Percentiles rank a stretch among this genome's conserved stretches.
These are phyloP conservation scores for Gyps fulvus DNA, from an alignment of 2,113 vertebrate genomes.

Conservation along the genomic window DNA sequence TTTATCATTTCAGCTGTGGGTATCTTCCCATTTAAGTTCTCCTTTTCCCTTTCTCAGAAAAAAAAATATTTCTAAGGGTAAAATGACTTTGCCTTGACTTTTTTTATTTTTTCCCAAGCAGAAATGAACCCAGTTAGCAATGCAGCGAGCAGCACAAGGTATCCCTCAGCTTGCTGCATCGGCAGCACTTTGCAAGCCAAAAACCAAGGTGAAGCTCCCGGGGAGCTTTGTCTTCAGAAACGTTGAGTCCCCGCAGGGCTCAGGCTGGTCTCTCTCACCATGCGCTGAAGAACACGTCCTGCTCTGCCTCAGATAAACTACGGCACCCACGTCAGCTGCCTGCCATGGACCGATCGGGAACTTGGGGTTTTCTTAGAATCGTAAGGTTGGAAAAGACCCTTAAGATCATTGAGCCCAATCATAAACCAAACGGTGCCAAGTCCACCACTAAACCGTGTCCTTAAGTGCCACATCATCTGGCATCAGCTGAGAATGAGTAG, in stretches of 20 bases:
- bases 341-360: fast-evolving
- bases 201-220: not conserved
- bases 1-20: not conserved
- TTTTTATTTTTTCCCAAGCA: not conserved
- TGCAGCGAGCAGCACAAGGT: fast-evolving
- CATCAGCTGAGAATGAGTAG: not conserved
- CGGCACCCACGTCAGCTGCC: fast-evolving
- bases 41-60: too few species aligned
- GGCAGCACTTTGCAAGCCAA: not conserved
- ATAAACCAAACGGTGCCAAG: not conserved
- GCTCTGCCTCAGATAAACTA: not conserved
- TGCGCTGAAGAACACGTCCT: not conserved
- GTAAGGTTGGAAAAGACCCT: not conserved
- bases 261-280: fast-evolving
- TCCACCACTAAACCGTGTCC: fast-evolving
- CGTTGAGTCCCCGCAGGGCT: fast-evolving
- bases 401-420: fast-evolving
- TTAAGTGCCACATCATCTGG: fast-evolving
- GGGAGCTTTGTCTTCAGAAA: too few species aligned
- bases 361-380: fast-evolving
- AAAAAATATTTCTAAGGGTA: not conserved
- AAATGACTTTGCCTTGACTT: not conserved
- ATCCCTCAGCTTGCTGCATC: not conserved
- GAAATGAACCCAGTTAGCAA: not conserved
- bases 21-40: not conserved